Evolutionary conservation across 2,113 vertebrate species (phyloP), one percentile per base, ranked within the genome.

Genomic region (Scatophagus argus): DNA sequence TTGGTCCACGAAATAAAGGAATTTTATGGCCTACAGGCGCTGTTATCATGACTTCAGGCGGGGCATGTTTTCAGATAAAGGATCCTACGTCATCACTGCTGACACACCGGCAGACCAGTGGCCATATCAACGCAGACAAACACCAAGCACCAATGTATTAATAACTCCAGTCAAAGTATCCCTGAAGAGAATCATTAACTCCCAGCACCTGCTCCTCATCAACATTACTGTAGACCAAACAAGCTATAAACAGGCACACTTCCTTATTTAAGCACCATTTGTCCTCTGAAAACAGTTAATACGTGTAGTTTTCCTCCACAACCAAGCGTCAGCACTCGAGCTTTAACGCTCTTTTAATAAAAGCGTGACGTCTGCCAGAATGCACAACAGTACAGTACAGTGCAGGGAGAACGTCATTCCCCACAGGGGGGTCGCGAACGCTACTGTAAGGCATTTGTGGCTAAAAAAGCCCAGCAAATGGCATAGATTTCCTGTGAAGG

Each of bases 151-250:
- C 21, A 71, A 71, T 75, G 62, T 87, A 89, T 88, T 93, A 90
- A 91, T 90, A 91, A 86, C 81, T 59, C 29, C 21, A 81, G 88
- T 82, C 69, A 86, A 88, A 89, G 82, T 86, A 87, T 86, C 84
- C 68, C 77, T 61, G 41, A 55, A 87, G 84, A 91, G 85, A 86
- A 90, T 91, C 81, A 91, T 93, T 88, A 91, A 88, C 87, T 85
- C 59, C 14, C 32, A 81, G 65, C 88, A 93, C 65, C 89, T 91
- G 90, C 78, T 79, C 63, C 82, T 81, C 85, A 82, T 91, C 81
- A 87, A 66, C 81, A 85, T 77, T 41, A 81, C 68, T 60, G 78
- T 68, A 73, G 74, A 77, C 2, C 23, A 83, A 85, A 89, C 68
- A 72, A 41, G 47, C 78, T 74, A 69, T 74, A 80, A 88, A 88